Conservation (phyloP, 35 echinoderm and acorn worm genomes). For the Amphiura filiformis region DNA sequence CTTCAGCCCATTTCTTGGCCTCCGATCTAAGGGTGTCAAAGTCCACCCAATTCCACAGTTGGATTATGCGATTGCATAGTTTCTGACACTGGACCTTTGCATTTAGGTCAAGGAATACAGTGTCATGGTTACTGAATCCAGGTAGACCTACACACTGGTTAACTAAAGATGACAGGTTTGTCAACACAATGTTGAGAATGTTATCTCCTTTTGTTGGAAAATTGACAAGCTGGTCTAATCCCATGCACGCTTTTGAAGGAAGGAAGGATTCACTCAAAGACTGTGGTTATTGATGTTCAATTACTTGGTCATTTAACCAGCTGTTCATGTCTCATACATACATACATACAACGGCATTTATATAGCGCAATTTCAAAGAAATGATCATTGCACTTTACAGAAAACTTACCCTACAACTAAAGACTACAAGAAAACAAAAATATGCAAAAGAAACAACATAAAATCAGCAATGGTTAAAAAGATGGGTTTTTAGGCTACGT, state of each 20-base stretch:
- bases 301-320: not conserved
- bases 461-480: no score
- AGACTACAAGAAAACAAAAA: no score
- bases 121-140: not conserved
- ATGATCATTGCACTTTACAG: no score
- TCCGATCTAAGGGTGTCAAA: not conserved
- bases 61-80: not conserved
- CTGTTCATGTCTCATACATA: no score
- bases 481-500: no score
- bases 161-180: not conserved
- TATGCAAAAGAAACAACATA: no score
- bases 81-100: not conserved
- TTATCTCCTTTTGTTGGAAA: not conserved
- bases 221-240: not conserved
- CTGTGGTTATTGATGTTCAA: not conserved
- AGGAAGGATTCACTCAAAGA: not conserved
- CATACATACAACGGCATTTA: no score
- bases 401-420: no score
- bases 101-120: not conserved
- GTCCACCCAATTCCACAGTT: not conserved
- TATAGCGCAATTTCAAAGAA: no score
- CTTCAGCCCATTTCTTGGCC: not conserved
- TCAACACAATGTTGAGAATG: not conserved
- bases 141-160: not conserved
- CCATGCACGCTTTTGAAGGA: not conserved